These are phyloP conservation scores for Himantopus leucocephalus DNA, from an alignment of 2,113 vertebrate genomes.

Conservation along the genomic window DNA sequence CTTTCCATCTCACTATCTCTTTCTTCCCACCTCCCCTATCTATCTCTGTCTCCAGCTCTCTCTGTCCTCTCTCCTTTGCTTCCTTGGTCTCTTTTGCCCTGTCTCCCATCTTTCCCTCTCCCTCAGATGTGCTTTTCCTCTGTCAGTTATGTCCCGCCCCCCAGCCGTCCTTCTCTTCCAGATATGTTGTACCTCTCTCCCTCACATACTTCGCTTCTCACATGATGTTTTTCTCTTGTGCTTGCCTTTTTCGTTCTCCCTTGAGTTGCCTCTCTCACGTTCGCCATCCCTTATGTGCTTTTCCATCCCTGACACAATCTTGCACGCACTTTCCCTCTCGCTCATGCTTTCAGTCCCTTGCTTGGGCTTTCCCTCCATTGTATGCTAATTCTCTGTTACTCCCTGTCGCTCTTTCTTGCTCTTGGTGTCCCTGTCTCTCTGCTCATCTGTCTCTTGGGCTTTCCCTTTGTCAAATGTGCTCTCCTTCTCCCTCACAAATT, in stretches of 20 bases:
- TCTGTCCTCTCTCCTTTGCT: neutral
- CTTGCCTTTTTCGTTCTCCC: neutral
- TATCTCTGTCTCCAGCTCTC: neutral
- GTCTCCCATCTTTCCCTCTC: neutral
- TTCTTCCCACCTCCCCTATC: neutral
- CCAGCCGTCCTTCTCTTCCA: neutral
- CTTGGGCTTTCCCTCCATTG: neutral
- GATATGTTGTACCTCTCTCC: neutral
- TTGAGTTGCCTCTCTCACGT: neutral
- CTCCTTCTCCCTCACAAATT: neutral
- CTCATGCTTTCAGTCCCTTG: neutral
- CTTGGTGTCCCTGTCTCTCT: neutral
- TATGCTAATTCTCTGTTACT: neutral
- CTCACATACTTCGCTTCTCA: fast-evolving
- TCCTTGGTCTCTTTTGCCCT: neutral
- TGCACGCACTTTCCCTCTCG: neutral
- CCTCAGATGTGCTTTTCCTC: neutral
- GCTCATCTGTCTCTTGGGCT: neutral
- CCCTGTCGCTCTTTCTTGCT: neutral
- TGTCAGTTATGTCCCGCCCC: neutral
- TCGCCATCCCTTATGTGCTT: neutral
- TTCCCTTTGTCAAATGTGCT: neutral
- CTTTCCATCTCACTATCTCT: neutral
- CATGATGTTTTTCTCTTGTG: neutral
- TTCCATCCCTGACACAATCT: neutral